These are phyloP conservation scores for Scaptomyza caliginosa DNA, from an alignment of 2,888 invertebrate genomes.

Conservation along the genomic window DNA sequence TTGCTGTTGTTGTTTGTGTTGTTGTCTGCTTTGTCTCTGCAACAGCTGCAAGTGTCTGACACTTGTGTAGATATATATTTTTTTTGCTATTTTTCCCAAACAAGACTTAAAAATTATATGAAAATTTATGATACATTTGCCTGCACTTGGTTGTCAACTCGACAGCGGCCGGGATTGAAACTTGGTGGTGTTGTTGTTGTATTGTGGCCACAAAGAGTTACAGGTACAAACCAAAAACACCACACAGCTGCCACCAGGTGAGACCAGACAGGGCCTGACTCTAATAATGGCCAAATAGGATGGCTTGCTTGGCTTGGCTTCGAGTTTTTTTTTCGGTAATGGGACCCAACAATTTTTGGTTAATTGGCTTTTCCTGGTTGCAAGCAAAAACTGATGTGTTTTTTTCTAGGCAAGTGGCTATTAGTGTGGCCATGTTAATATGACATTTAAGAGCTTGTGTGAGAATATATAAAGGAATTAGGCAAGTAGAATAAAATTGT, in stretches of 20 bases:
- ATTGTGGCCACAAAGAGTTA: slow-evolving; percentile 1
- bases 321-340: slow-evolving; percentile 29
- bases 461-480: neutral
- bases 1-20: slow-evolving; percentile 47
- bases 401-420: slow-evolving; percentile 25
- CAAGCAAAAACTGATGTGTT: slow-evolving; percentile 35
- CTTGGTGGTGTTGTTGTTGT: slow-evolving; percentile 19
- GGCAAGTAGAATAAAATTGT: no score
- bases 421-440: slow-evolving; percentile 15
- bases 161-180: slow-evolving; percentile 40
- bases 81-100: slow-evolving; percentile 40
- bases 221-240: slow-evolving; percentile 3
- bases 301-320: slow-evolving; percentile 13
- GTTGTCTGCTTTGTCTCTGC: slow-evolving; percentile 53
- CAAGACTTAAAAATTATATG: slow-evolving; percentile 75
- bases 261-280: slow-evolving; percentile 50
- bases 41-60: slow-evolving; percentile 75
- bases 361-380: slow-evolving; percentile 61
- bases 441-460: slow-evolving; percentile 25
- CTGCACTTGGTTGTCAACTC: slow-evolving; percentile 75
- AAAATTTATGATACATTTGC: slow-evolving; percentile 80
- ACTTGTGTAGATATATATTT: slow-evolving; percentile 48
- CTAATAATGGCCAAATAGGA: slow-evolving; percentile 47
- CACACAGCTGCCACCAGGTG: slow-evolving; percentile 49
- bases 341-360: slow-evolving; percentile 45